Base-by-base conservation (phyloP, 2,113 vertebrate genomes). In the Phrynosoma blainvillii region DNA sequence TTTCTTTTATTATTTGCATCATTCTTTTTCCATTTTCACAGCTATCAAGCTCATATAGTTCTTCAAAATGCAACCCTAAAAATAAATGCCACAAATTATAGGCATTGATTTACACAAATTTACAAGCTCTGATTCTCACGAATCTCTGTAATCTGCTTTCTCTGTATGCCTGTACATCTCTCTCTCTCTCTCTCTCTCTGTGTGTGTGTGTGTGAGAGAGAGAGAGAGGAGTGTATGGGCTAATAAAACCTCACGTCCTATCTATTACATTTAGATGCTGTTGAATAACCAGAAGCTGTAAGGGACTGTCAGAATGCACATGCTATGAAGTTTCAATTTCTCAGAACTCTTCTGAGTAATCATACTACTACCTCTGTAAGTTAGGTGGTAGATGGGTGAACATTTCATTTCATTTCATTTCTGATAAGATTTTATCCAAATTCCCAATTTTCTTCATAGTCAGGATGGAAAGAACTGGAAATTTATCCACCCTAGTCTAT, bases 81-180 rank as follows among this genome's bases (percentile, higher is more conserved):
- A 95, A 95, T 94, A 95, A 93, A 92, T 84, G 84, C 84, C 89
- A 36, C 40, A 95, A 94, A 95, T 95, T 92, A 93, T 27, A 96
- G 89, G 75, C 82, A 79, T 88, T 86, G 79, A 54, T 82, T 93
- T 92, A 79, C 87, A 88, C 40, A 94, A n/a, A 89, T 81, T 85
- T 87, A 47, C 21, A 90, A 90, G 84, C 47, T 88, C 78, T 92
- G 83, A 91, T 95, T 95, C 94, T 79, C 83, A 90, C 76, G 76
- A 90, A 83, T 74, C 30, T 92, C 77, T 42, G 91, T 85, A 94
- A 87, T 47, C 83, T 75, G 56, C 52, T 88, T 71, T 73, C 79
- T 88, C 66, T 85, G 42, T 47, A 91, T 86, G 18, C 52, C 18
- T 47, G 5, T 47, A 5, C 7, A 5, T 47, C 2, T 47, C 42